Evolutionary conservation across 2,888 invertebrate species (phyloP).

Genomic region (Nipponacmea schrenckii): DNA sequence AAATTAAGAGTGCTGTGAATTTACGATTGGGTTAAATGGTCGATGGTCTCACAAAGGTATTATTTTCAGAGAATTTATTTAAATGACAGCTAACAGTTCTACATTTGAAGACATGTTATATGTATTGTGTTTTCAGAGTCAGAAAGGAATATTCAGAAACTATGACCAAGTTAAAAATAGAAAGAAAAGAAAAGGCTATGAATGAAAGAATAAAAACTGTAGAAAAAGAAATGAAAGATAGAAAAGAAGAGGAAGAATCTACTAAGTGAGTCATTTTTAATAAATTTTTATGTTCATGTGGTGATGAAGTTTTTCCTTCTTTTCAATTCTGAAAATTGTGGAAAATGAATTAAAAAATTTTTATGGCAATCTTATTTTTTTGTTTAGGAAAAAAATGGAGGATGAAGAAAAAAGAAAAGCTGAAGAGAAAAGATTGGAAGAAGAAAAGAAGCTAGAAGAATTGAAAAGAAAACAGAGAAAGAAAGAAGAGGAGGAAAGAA

Average conservation of each 20-base stretch:
- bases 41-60: too few relatives aligned
- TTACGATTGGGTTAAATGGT: too few relatives aligned
- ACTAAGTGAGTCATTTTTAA: slow-evolving; percentile 11
- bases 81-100: too few relatives aligned
- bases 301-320: too few relatives aligned
- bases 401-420: slow-evolving; percentile 25
- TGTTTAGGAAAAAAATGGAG: neutral
- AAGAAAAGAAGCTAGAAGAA: slow-evolving; percentile 33
- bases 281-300: too few relatives aligned
- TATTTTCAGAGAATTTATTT: too few relatives aligned
- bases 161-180: slow-evolving; percentile 29
- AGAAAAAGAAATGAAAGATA: slow-evolving; percentile 30
- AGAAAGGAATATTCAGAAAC: slow-evolving; percentile 25
- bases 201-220: slow-evolving; percentile 36
- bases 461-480: slow-evolving; percentile 33
- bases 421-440: slow-evolving; percentile 30
- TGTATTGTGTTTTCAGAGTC: slow-evolving; percentile 24
- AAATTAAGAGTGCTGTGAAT: too few relatives aligned
- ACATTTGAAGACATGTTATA: too few relatives aligned
- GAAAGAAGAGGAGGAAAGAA: slow-evolving; percentile 30
- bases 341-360: too few relatives aligned
- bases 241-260: slow-evolving; percentile 18
- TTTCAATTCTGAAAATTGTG: too few relatives aligned
- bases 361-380: too few relatives aligned
- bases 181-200: slow-evolving; percentile 25